phyloP scores from a whole-genome alignment of 2,888 invertebrate genomes.

The Caenorhabditis becei region DNA sequence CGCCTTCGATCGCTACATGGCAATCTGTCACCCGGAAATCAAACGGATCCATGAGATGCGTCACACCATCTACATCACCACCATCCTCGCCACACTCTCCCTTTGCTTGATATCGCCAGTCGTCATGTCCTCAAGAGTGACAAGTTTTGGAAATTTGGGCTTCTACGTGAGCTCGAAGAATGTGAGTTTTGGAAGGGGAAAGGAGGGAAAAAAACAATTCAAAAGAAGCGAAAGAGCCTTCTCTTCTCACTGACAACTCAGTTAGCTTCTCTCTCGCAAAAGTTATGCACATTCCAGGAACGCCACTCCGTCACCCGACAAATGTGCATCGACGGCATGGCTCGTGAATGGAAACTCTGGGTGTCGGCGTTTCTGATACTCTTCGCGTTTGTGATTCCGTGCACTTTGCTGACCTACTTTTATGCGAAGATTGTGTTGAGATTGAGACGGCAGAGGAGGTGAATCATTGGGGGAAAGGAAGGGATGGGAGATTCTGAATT shows the following conservation, averaged over 20 bases:
- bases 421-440: conserved; percentile 71
- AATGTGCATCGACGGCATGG: conserved; percentile 70
- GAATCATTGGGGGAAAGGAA: background rate
- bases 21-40: conserved; percentile 74
- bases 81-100: conserved; percentile 66
- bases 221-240: too few species aligned
- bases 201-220: too few species aligned
- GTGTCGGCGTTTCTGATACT: conserved; percentile 64
- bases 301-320: conserved; percentile 52
- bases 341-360: conserved; percentile 60
- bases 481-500: conserved; percentile 34
- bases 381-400: conserved; percentile 70
- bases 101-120: conserved; percentile 71
- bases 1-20: conserved; percentile 75
- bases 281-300: conserved; percentile 27
- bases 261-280: conserved; percentile 16
- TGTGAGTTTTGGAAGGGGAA: conserved; percentile 19
- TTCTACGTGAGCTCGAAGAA: conserved; percentile 45
- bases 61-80: conserved; percentile 68
- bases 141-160: conserved; percentile 41
- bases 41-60: conserved; percentile 73
- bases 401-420: conserved; percentile 70
- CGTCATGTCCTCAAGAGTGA: conserved; percentile 65
- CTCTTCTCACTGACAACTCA: background rate
- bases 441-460: conserved; percentile 68